These are phyloP conservation scores for Drosophila guanche DNA, from an alignment of 1,140 invertebrate genomes.

Conservation along the genomic window DNA sequence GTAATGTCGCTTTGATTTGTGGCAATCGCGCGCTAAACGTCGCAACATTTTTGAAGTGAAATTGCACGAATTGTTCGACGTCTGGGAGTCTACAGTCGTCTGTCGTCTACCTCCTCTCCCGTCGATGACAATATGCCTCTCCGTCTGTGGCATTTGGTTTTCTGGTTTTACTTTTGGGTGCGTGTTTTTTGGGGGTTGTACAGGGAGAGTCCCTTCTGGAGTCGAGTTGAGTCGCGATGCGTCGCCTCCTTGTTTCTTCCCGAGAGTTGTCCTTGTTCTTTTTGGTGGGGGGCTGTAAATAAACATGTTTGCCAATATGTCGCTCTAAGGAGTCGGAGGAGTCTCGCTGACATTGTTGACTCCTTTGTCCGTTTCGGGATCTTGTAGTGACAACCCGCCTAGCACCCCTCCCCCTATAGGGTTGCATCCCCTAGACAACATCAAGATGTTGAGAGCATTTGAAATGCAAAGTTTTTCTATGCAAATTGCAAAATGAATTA, in stretches of 20 bases:
- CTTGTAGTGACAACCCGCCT: not conserved
- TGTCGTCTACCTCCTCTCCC: slow-evolving; percentile 1
- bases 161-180: slow-evolving; percentile 11
- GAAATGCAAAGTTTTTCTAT: slow-evolving; percentile 59
- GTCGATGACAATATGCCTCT: slow-evolving; percentile 59
- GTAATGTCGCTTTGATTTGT: slow-evolving; percentile 78
- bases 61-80: slow-evolving; percentile 76
- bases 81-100: slow-evolving; percentile 9
- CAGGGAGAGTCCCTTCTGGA: not conserved
- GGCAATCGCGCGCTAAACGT: slow-evolving; percentile 78
- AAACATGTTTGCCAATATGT: slow-evolving; percentile 77
- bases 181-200: slow-evolving; percentile 15
- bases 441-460: slow-evolving; percentile 27
- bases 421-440: slow-evolving; percentile 20
- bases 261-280: slow-evolving; percentile 57
- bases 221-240: not conserved
- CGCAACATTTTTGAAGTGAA: slow-evolving; percentile 77
- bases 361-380: slow-evolving; percentile 33
- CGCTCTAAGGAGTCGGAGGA: slow-evolving; percentile 27
- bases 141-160: slow-evolving; percentile 15
- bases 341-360: slow-evolving; percentile 23
- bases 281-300: slow-evolving; percentile 58
- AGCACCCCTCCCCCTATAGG: not conserved
- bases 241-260: slow-evolving; percentile 18
- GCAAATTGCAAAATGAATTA: slow-evolving; percentile 64